Evolutionary conservation across 2,888 invertebrate genomes (phyloP).

Genomic region (Eupithecia centaureata): DNA sequence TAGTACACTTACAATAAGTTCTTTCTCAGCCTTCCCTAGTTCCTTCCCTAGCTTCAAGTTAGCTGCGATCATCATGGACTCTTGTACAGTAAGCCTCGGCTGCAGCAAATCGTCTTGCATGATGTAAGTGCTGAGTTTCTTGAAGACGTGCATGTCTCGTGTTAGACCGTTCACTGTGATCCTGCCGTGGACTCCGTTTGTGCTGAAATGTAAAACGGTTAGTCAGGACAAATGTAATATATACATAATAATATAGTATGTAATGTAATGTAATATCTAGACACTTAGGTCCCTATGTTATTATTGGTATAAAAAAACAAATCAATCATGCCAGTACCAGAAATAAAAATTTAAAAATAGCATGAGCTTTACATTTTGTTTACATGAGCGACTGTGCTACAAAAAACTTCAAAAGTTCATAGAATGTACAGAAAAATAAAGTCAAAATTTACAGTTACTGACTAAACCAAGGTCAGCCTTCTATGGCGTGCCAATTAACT

Average conservation of each 20-base stretch:
- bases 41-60: constrained; percentile 87
- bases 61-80: constrained; percentile 90
- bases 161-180: constrained; percentile 88
- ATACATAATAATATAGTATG: too few species aligned
- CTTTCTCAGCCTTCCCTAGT: constrained; percentile 83
- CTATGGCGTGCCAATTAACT: constrained; percentile 11
- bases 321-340: not conserved
- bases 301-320: too few species aligned
- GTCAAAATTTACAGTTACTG: not conserved
- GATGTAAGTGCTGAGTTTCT: constrained; percentile 91
- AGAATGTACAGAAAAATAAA: not conserved
- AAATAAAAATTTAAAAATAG: not conserved
- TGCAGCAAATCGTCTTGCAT: constrained; percentile 91
- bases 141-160: constrained; percentile 87
- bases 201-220: too few species aligned
- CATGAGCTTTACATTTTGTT: not conserved
- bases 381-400: not conserved
- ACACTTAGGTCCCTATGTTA: too few species aligned
- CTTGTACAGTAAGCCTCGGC: constrained; percentile 88
- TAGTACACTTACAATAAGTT: constrained; percentile 83
- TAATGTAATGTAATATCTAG: too few species aligned
- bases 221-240: too few species aligned
- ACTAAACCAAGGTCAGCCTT: constrained; percentile 22
- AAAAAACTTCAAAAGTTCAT: not conserved
- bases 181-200: constrained; percentile 86